Evolutionary conservation across 2,113 vertebrate genomes (phyloP), one percentile per base, ranked within the genome.

Genomic region (Ciconia maguari): DNA sequence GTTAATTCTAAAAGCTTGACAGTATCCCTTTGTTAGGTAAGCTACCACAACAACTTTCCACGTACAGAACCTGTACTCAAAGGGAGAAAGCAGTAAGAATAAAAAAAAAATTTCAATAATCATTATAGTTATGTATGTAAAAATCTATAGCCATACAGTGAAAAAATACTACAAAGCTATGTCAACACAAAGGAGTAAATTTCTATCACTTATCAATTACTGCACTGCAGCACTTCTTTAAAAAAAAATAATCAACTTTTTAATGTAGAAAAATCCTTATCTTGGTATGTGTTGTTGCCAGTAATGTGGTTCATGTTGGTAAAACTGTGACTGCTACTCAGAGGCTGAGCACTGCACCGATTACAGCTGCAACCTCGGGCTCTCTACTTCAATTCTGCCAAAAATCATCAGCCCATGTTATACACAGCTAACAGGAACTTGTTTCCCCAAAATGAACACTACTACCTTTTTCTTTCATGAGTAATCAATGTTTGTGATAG

Each of bases 141-240:
- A 92, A 91, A 92, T 61, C 44, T 57, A 57, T 11, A 89, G 70
- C 62, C 57, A 55, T 36, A 84, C 13, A 84, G 70, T 91, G 90
- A 92, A 94, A 94, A 97, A 95, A 93, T 91, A 87, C 41, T 92
- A 87, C 48, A 82, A 49, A 69, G 34, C 65, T 84, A 16, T 12
- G 44, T 65, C 44, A 66, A 61, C 54, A 44, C 52, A 71, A 89
- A 81, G 30, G 30, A 79, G 69, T 41, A 92, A 75, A 88, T 69
- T 19, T 36, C 29, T 54, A 70, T 49, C 34, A 68, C 49, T 34
- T 30, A 70, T 24, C 52, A 20, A 64, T 70, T 41, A 61, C 92
- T 69, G 77, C 61, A 52, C 44, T 57, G 83, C 80, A 95, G 92
- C 69, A 84, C 64, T 81, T 57, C 18, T 12, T 27, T 21, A 5